phyloP scores from a whole-genome alignment of 2,113 vertebrate genomes.

The Indicator indicator region DNA sequence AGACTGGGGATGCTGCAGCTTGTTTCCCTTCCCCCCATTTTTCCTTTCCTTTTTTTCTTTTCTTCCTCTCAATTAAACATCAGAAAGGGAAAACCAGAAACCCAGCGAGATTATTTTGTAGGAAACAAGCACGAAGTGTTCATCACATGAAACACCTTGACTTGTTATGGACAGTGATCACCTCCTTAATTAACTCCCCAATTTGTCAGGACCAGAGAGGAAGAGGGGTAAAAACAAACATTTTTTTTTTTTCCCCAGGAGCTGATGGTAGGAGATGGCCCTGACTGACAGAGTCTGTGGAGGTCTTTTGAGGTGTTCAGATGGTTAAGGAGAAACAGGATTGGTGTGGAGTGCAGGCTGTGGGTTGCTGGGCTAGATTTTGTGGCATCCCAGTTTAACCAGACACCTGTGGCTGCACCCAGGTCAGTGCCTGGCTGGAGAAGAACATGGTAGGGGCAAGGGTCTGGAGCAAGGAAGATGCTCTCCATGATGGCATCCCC shows the following conservation, averaged over 20 bases:
- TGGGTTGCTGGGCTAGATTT: neutral
- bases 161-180: accelerated
- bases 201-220: neutral
- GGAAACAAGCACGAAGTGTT: neutral
- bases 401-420: accelerated
- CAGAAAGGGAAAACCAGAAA: neutral
- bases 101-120: neutral
- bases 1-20: neutral
- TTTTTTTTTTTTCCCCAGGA: neutral
- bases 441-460: accelerated
- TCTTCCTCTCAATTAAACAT: neutral
- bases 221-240: neutral
- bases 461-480: accelerated
- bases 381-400: neutral
- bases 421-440: neutral
- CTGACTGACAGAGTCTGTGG: neutral
- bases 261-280: neutral
- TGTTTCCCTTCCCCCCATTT: too few relatives aligned
- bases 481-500: accelerated
- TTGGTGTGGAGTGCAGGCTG: accelerated
- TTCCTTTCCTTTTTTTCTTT: neutral
- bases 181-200: neutral
- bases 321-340: accelerated
- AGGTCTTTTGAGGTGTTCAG: neutral
- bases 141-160: accelerated